phyloP scores from a whole-genome alignment of 2,797 vertebrate species.

The Harpagifer antarcticus region DNA sequence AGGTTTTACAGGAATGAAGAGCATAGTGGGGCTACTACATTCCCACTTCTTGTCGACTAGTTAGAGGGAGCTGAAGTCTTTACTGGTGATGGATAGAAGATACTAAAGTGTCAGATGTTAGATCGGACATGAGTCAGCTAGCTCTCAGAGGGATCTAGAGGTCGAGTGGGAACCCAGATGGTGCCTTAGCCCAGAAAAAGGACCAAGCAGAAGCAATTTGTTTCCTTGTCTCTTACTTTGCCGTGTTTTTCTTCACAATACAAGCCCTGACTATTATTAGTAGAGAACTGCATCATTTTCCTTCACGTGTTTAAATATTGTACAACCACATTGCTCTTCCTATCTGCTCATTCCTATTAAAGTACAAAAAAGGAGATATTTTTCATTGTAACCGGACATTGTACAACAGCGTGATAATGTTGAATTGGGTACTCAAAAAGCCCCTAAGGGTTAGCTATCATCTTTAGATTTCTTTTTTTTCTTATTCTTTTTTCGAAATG shows the following conservation, averaged over 20 bases:
- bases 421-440: constrained; percentile 69
- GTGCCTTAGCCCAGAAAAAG: constrained; percentile 42
- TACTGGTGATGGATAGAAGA: constrained; percentile 42
- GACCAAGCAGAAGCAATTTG: constrained; percentile 39
- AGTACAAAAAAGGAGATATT: constrained; percentile 78
- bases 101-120: constrained; percentile 46
- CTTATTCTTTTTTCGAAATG: constrained; percentile 56
- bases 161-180: constrained; percentile 48
- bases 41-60: constrained; percentile 56
- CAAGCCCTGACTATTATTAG: constrained; percentile 46
- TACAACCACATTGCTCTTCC: constrained; percentile 64
- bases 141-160: constrained; percentile 46
- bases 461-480: constrained; percentile 65
- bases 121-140: constrained; percentile 35
- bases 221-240: constrained; percentile 35
- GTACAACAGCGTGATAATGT: constrained; percentile 81
- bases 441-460: constrained; percentile 66
- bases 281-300: constrained; percentile 53
- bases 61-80: constrained; percentile 33
- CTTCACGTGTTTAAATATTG: constrained; percentile 57
- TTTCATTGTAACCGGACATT: constrained; percentile 79
- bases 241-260: constrained; percentile 42
- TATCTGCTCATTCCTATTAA: constrained; percentile 62
- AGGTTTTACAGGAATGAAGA: constrained; percentile 49
- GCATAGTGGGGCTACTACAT: constrained; percentile 55